phyloP scores from a whole-genome alignment of 2,797 vertebrate species.

The Chlorospingus flavigularis region DNA sequence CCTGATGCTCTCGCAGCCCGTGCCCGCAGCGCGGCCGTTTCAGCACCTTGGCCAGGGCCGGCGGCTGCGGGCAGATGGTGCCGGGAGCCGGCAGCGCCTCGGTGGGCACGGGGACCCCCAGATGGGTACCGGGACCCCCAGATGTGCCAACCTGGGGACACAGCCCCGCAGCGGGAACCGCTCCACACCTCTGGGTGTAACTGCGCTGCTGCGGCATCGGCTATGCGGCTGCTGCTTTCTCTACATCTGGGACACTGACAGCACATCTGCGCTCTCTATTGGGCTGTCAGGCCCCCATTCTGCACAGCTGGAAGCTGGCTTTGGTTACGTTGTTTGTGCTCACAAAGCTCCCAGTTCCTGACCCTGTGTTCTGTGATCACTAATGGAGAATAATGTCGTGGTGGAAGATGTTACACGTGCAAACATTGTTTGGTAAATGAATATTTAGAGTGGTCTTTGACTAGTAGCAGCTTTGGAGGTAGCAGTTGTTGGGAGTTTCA shows the following conservation, averaged over 20 bases:
- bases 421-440: background rate
- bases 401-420: background rate
- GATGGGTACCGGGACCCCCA: background rate
- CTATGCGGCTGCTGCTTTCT: background rate
- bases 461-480: background rate
- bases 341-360: background rate
- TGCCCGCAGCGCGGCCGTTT: background rate
- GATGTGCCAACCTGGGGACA: fast-evolving
- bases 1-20: fast-evolving
- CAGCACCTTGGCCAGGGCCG: conserved; percentile 73
- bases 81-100: background rate
- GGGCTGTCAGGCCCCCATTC: background rate
- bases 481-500: background rate
- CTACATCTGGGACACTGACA: fast-evolving
- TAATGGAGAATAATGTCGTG: background rate
- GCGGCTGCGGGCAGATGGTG: fast-evolving
- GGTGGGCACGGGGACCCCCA: fast-evolving
- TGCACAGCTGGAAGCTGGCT: background rate
- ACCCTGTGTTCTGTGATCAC: background rate
- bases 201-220: background rate
- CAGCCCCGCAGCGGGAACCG: fast-evolving
- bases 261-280: fast-evolving
- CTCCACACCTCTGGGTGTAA: background rate
- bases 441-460: background rate
- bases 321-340: background rate